Conservation (phyloP, 2,113 vertebrate genomes). For the Miniopterus natalensis region DNA sequence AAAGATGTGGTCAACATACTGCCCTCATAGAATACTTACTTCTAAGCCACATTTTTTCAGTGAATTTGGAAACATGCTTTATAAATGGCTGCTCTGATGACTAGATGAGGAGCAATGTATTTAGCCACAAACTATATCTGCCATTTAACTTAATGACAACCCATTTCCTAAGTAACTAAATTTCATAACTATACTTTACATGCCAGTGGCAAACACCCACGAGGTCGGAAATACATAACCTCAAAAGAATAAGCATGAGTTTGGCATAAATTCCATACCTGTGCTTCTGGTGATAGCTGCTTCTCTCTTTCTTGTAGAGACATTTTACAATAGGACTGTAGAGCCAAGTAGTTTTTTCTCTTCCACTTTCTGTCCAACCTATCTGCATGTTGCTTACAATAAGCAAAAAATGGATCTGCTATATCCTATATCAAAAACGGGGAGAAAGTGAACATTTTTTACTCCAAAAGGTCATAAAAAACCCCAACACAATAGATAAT, state of each 20-base stretch:
- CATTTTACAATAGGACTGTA: conserved; percentile 99
- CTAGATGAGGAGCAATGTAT: not conserved
- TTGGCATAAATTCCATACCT: conserved; percentile 89
- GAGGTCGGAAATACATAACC: not conserved
- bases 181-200: conserved; percentile 20
- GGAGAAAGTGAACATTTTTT: conserved; percentile 53
- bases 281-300: conserved; percentile 96
- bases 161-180: conserved; percentile 35
- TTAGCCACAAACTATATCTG: conserved; percentile 5
- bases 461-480: not conserved
- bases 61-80: conserved; percentile 26
- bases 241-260: not conserved
- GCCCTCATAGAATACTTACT: not conserved
- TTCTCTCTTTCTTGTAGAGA: conserved; percentile 98
- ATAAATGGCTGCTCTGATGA: not conserved
- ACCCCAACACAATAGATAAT: not conserved
- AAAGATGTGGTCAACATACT: not conserved
- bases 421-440: conserved; percentile 92
- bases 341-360: conserved; percentile 98
- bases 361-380: conserved; percentile 99
- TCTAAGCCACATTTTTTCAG: not conserved
- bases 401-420: conserved; percentile 99
- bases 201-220: not conserved
- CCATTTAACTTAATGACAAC: conserved; percentile 52
- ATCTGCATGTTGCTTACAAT: conserved; percentile 99